Base-by-base conservation (phyloP, 2,797 vertebrate species). In the Mormyrops boulengeri region DNA sequence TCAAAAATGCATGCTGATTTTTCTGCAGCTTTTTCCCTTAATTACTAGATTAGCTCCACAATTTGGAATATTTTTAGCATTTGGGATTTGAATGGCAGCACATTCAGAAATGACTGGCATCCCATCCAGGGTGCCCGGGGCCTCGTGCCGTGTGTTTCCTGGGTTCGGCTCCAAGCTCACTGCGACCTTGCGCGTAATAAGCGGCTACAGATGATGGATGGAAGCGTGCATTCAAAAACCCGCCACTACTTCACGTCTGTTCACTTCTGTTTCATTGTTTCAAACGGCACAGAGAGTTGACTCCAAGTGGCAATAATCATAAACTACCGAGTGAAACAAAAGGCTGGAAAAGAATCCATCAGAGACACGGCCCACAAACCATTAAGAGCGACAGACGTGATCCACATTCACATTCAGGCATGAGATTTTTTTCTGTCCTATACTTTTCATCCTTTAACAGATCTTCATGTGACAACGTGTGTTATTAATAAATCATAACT, bases 401-500 rank as follows among this genome's bases (percentile, higher is more conserved):
- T 85, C 22, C 80, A 84, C 80, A 84, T 44, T n/a, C 82, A 26
- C 44, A 26, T 12, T 26, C n/a, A 26, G 82, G 2, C 82, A 26
- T 30, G 82, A 49, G 50, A 30, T 85, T 7, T 85, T 7, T 69
- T 85, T 52, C n/a, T 53, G 50, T 6, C 5, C 22, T 85, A 30
- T 14, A 26, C 44, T 50, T 50, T 44, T 9, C 41, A 47, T 50
- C 44, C 49, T 50, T 17, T 85, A 50, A n/a, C 82, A 47, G 19
- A 47, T 85, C 82, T 85, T 85, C 49, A 85, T 30, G 4, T 34
- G 22, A 52, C 84, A 85, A 85, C 12, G 14, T 22, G 41, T 22
- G 84, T 14, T 50, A 85, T 85, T 26, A 53, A 53, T 85, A 85
- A 85, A 85, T 52, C 84, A 85, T 85, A 17, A 14, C 47, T n/a